Evolutionary conservation across 2,113 vertebrate genomes (phyloP).

Genomic region (Glareola pratincola): DNA sequence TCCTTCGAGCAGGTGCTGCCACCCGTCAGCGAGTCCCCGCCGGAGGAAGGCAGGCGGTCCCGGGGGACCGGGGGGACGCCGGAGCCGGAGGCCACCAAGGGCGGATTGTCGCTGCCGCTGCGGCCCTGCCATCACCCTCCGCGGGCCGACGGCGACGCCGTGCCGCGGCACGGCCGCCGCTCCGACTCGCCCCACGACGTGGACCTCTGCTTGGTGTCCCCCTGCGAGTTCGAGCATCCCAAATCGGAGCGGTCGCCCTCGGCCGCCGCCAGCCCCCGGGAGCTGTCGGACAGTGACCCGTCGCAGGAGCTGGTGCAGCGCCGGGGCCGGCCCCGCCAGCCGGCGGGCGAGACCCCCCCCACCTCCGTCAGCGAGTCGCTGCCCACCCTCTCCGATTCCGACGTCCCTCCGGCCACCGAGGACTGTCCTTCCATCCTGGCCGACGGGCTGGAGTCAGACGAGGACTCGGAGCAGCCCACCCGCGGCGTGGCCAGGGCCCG

Average conservation of each 20-base stretch:
- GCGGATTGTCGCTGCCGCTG: slow-evolving; percentile 74
- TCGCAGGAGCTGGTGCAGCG: slow-evolving; percentile 73
- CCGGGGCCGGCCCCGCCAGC: neutral
- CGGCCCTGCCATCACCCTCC: slow-evolving; percentile 69
- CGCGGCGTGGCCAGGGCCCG: slow-evolving; percentile 31
- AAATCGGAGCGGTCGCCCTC: slow-evolving; percentile 64
- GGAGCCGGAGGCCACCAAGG: slow-evolving; percentile 38
- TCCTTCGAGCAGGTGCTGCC: slow-evolving; percentile 87
- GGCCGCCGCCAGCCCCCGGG: slow-evolving; percentile 46
- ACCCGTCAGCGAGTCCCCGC: slow-evolving; percentile 70
- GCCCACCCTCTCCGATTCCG: slow-evolving; percentile 82
- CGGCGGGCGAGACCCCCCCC: slow-evolving; percentile 71
- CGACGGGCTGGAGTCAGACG: slow-evolving; percentile 82
- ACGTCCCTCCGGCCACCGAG: slow-evolving; percentile 70
- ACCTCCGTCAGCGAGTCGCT: slow-evolving; percentile 85
- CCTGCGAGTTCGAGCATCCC: slow-evolving; percentile 92
- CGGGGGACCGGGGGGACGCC: slow-evolving; percentile 49
- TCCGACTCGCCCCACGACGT: slow-evolving; percentile 85
- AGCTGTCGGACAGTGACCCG: slow-evolving; percentile 76
- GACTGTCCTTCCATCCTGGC: slow-evolving; percentile 80
- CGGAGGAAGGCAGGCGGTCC: slow-evolving; percentile 25
- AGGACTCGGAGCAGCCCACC: slow-evolving; percentile 70
- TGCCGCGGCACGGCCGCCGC: neutral
- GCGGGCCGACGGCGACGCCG: slow-evolving; percentile 43
- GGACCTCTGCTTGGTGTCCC: slow-evolving; percentile 91